Evolutionary conservation across 1,140 invertebrate species (phyloP).

Genomic region (Magallana gigas): DNA sequence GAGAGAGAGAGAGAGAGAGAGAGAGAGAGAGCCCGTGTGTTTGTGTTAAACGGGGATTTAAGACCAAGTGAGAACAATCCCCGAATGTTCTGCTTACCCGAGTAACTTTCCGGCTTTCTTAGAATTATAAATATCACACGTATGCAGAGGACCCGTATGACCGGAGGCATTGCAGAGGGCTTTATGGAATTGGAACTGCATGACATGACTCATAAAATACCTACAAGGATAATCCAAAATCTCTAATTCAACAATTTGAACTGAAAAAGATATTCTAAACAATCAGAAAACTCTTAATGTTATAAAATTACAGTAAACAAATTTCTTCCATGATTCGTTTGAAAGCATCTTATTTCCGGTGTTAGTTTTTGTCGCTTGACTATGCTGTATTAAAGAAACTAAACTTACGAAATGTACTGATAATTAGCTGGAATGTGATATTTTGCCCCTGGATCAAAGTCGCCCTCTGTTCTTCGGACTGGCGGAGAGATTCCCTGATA

Average conservation of each 20-base stretch:
- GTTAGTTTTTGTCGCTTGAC: too few relatives aligned
- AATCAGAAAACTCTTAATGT: too few relatives aligned
- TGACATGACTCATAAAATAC: constrained; percentile 85
- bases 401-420: constrained; percentile 73
- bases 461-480: constrained; percentile 62
- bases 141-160: constrained; percentile 88
- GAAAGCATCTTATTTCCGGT: too few relatives aligned
- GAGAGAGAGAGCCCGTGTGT: too few relatives aligned
- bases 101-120: constrained; percentile 84
- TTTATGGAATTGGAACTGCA: constrained; percentile 95
- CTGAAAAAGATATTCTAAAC: neutral
- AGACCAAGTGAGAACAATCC: too few relatives aligned
- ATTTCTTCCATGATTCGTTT: too few relatives aligned
- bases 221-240: constrained; percentile 60
- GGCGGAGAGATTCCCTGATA: constrained; percentile 76
- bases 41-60: too few relatives aligned
- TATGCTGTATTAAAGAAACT: too few relatives aligned
- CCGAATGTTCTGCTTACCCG: constrained; percentile 49
- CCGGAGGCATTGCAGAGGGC: constrained; percentile 89
- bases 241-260: neutral
- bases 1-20: too few relatives aligned
- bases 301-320: too few relatives aligned
- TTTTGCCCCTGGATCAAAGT: constrained; percentile 78
- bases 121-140: constrained; percentile 93
- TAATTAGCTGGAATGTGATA: constrained; percentile 74